These are phyloP conservation scores for Gallinago undulata DNA, from an alignment of 2,113 vertebrate species.

Conservation along the genomic window DNA sequence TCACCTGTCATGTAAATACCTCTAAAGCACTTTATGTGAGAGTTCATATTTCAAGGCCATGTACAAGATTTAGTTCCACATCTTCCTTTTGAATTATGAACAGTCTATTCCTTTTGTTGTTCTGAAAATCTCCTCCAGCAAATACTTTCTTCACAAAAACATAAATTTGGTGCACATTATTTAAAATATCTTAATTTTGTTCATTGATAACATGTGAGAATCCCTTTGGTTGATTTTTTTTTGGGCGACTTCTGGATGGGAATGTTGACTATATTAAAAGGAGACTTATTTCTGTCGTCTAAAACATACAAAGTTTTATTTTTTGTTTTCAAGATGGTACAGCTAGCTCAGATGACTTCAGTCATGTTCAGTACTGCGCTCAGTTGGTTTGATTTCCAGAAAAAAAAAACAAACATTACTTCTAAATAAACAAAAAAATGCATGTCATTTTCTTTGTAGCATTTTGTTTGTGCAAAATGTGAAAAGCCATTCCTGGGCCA, in stretches of 20 bases:
- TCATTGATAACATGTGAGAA: background rate
- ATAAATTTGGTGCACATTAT: background rate
- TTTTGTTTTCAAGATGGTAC: background rate
- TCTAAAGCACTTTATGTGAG: background rate
- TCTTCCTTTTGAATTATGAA: background rate
- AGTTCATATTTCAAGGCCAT: background rate
- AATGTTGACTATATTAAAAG: background rate
- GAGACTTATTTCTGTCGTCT: background rate
- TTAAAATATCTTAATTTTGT: background rate
- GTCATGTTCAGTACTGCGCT: background rate
- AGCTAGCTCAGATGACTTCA: background rate
- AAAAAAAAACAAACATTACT: background rate
- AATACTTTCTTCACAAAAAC: background rate
- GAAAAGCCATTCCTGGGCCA: slow-evolving; percentile 99
- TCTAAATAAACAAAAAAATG: background rate
- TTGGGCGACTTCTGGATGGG: background rate
- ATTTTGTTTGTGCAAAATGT: slow-evolving; percentile 99
- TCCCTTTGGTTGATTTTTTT: background rate
- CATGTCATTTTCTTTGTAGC: slow-evolving; percentile 79
- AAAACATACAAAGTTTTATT: background rate
- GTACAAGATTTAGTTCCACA: background rate
- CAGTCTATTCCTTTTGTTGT: background rate
- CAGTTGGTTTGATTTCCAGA: background rate
- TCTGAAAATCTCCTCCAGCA: background rate
- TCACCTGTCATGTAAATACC: background rate